Evolutionary conservation across 2,888 invertebrate genomes (phyloP).

Genomic region (Apodemia duryi): DNA sequence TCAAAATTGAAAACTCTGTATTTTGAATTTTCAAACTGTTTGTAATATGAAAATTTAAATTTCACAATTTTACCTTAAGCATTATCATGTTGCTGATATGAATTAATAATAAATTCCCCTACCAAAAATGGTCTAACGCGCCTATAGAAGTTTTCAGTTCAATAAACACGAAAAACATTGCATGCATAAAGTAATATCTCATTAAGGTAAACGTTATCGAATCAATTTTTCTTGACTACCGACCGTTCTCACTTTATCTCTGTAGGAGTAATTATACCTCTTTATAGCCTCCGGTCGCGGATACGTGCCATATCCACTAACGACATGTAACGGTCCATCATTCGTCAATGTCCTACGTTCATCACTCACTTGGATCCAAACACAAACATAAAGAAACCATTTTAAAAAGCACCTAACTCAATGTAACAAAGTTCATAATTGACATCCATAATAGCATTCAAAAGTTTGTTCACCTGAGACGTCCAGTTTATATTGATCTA

Average conservation of each 20-base stretch:
- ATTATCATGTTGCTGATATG: no score
- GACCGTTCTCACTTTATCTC: slow-evolving; percentile 18
- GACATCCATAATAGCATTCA: slow-evolving; percentile 26
- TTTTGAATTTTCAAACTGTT: no score
- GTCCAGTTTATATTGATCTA: slow-evolving; percentile 45
- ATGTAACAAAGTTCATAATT: slow-evolving; percentile 39
- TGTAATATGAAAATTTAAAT: no score
- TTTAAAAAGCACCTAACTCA: slow-evolving; percentile 30
- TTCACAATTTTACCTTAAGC: no score
- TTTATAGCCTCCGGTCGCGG: slow-evolving; percentile 62
- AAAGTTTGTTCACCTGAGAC: slow-evolving; percentile 42
- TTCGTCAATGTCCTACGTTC: slow-evolving; percentile 56
- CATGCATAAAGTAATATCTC: slow-evolving; percentile 4
- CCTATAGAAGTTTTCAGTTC: no score
- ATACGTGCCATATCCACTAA: slow-evolving; percentile 61
- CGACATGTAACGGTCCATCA: slow-evolving; percentile 61
- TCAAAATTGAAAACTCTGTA: no score
- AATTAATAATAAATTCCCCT: no score
- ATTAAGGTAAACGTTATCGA: slow-evolving; percentile 4
- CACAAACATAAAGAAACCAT: slow-evolving; percentile 32
- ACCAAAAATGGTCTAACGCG: no score
- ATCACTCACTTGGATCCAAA: slow-evolving; percentile 59
- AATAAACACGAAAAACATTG: slow-evolving; percentile 1
- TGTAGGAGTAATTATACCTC: slow-evolving; percentile 39
- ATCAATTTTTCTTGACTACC: slow-evolving; percentile 8